Conservation (phyloP, 2,888 invertebrate species). For the Hipparchia sbordonii region DNA sequence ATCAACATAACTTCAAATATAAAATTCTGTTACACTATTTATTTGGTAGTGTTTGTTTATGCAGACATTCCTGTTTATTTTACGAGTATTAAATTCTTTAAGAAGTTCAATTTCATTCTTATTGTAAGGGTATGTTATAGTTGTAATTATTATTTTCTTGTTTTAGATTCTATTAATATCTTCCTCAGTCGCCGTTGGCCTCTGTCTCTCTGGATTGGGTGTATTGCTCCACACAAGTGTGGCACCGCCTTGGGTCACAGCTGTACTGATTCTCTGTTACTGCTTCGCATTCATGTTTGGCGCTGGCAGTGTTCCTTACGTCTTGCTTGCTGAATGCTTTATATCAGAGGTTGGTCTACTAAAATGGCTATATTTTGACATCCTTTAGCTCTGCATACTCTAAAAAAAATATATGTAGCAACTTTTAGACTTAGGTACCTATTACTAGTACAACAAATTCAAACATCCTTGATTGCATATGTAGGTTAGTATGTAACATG, state of each 20-base stretch:
- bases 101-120: too few species aligned
- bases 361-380: background rate
- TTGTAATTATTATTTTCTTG: conserved; percentile 5
- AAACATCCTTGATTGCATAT: too few species aligned
- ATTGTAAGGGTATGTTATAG: too few species aligned
- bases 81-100: too few species aligned
- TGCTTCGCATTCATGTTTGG: conserved; percentile 70
- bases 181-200: conserved; percentile 57
- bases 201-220: conserved; percentile 59
- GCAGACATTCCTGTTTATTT: too few species aligned
- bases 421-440: background rate
- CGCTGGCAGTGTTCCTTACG: conserved; percentile 64
- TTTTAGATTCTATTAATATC: conserved; percentile 64
- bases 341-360: conserved; percentile 52
- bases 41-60: too few species aligned
- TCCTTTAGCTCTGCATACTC: background rate
- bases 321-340: conserved; percentile 62
- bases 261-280: conserved; percentile 63
- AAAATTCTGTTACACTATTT: too few species aligned
- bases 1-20: too few species aligned
- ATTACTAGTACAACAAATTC: background rate
- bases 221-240: conserved; percentile 57
- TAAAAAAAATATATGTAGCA: background rate
- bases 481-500: too few species aligned
- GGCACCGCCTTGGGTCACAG: conserved; percentile 66